A percentile compares a stretch with the other conserved stretches of the same genome.
These are phyloP conservation scores for Bubalus kerabau DNA, from an alignment of 2,113 vertebrate species.

Conservation along the genomic window DNA sequence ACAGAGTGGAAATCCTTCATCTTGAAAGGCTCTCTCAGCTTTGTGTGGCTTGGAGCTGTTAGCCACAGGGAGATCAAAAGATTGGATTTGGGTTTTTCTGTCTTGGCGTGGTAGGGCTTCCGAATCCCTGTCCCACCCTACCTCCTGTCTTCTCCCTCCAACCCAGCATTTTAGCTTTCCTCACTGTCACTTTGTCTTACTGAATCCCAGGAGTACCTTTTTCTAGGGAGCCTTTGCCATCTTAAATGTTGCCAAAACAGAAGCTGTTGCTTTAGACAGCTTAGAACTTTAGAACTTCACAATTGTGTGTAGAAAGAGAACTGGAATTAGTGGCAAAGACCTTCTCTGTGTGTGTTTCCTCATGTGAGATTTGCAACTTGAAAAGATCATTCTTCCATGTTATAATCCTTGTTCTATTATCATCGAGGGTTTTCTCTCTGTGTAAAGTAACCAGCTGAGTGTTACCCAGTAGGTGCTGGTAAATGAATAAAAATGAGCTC, in stretches of 20 bases:
- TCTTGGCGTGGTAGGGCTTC: not conserved
- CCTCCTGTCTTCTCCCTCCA: too few relatives aligned
- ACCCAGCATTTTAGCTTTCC: not conserved
- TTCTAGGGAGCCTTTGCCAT: not conserved
- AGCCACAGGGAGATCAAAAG: not conserved
- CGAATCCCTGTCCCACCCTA: too few relatives aligned
- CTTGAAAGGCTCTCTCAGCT: not conserved
- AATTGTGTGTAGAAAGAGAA: not conserved
- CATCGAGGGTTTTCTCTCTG: not conserved
- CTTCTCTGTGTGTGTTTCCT: not conserved
- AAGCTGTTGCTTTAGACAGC: not conserved
- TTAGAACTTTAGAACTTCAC: not conserved
- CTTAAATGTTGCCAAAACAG: not conserved
- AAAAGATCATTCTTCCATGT: not conserved
- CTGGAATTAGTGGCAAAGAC: not conserved
- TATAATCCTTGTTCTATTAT: not conserved
- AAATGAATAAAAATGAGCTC: not conserved
- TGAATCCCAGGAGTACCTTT: not conserved
- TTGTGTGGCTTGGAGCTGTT: not conserved
- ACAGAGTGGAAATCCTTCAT: not conserved
- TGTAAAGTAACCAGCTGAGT: not conserved
- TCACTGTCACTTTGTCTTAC: not conserved
- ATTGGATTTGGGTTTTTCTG: not conserved
- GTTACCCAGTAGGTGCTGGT: not conserved
- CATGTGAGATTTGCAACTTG: not conserved